A percentile compares a stretch with the other conserved stretches of the same genome.
phyloP scores from a whole-genome alignment of 2,113 vertebrate species.

The Noturus placidus region DNA sequence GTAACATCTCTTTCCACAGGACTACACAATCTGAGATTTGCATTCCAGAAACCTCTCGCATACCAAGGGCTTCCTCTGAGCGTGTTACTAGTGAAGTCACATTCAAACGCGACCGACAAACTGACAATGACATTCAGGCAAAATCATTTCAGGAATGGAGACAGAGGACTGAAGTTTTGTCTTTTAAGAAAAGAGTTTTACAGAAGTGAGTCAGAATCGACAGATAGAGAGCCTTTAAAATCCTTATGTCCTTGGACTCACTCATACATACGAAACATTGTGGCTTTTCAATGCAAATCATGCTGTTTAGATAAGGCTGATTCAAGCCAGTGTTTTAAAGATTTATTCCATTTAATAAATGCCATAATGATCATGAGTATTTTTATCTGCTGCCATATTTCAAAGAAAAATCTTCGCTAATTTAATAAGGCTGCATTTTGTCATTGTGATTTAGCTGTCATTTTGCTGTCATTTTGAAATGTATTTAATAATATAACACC shows the following conservation, averaged over 20 bases:
- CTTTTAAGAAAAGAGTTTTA: slow-evolving; percentile 34
- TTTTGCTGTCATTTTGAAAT: background rate
- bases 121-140: slow-evolving; percentile 49
- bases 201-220: slow-evolving; percentile 36
- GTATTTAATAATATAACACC: background rate
- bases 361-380: background rate
- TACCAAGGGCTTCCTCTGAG: slow-evolving; percentile 46
- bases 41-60: slow-evolving; percentile 42
- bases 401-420: slow-evolving; percentile 9
- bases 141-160: slow-evolving; percentile 43
- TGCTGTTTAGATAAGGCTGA: slow-evolving; percentile 15
- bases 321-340: background rate
- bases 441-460: background rate
- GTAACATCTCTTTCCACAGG: background rate
- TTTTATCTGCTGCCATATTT: slow-evolving; percentile 12
- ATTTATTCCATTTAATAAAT: slow-evolving; percentile 5
- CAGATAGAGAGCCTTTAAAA: slow-evolving; percentile 28
- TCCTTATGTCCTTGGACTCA: slow-evolving; percentile 13
- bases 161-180: slow-evolving; percentile 42
- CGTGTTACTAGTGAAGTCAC: slow-evolving; percentile 41
- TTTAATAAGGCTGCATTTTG: background rate
- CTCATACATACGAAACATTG: background rate
- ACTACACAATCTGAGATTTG: slow-evolving; percentile 37
- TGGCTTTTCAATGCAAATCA: slow-evolving; percentile 16
- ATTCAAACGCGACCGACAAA: slow-evolving; percentile 48